Evolutionary conservation across 2,888 invertebrate species (phyloP).

Genomic region (Campopleginae sp.): DNA sequence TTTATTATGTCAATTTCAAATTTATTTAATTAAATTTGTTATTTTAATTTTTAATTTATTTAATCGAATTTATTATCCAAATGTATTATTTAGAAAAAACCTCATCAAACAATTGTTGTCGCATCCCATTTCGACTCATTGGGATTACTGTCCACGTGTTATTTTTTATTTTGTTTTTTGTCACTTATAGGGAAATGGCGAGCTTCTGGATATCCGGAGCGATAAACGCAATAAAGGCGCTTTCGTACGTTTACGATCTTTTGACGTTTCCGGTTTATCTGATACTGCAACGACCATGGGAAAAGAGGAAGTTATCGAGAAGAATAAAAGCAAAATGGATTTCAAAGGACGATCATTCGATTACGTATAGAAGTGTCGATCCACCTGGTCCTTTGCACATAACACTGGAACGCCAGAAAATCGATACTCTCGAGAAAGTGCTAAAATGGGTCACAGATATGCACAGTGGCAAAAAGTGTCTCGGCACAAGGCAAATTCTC

Average conservation of each 20-base stretch:
- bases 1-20: no score
- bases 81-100: neutral
- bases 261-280: constrained; percentile 96
- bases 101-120: neutral
- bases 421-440: constrained; percentile 93
- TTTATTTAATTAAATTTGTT: no score
- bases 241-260: constrained; percentile 95
- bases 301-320: constrained; percentile 90
- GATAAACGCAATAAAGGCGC: constrained; percentile 91
- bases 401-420: constrained; percentile 90
- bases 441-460: constrained; percentile 91
- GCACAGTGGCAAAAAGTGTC: constrained; percentile 90
- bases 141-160: neutral
- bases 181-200: constrained; percentile 86
- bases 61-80: no score
- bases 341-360: constrained; percentile 87
- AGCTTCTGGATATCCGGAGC: constrained; percentile 88
- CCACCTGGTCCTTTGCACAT: constrained; percentile 90
- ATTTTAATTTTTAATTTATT: no score
- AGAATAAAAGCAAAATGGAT: constrained; percentile 92
- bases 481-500: constrained; percentile 95
- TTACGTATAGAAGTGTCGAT: constrained; percentile 91
- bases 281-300: constrained; percentile 94
- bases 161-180: no score
- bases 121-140: neutral